phyloP scores from a whole-genome alignment of 2,113 vertebrate species.

The Tachycineta bicolor region DNA sequence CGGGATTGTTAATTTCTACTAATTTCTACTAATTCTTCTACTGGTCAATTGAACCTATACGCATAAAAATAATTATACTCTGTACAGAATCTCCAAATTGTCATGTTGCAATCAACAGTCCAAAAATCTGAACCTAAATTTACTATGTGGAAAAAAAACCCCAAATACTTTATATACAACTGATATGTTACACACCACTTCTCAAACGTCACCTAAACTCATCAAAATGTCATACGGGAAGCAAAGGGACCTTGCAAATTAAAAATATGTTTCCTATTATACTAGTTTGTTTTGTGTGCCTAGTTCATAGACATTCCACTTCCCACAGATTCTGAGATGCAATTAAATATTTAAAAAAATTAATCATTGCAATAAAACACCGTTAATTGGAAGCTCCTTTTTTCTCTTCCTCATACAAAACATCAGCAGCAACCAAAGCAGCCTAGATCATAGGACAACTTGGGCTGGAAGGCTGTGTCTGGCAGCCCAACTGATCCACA shows the following conservation, averaged over 20 bases:
- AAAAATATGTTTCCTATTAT: not conserved
- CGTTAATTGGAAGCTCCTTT: conserved; percentile 29
- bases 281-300: not conserved
- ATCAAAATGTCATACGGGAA: not conserved
- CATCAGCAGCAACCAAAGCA: conserved; percentile 14
- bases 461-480: not conserved
- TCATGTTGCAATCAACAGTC: not conserved
- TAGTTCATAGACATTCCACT: not conserved
- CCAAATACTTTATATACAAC: not conserved
- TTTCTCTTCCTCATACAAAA: conserved; percentile 24
- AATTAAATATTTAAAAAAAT: conserved; percentile 46
- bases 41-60: not conserved
- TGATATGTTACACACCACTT: not conserved
- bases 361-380: not conserved
- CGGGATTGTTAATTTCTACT: not conserved
- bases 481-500: not conserved
- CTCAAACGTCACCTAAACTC: not conserved
- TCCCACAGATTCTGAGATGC: conserved; percentile 5
- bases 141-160: not conserved
- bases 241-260: not conserved
- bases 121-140: not conserved
- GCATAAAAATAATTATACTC: not conserved
- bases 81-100: not conserved
- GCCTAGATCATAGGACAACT: not conserved
- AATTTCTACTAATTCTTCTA: not conserved